phyloP scores from a whole-genome alignment of 2,113 vertebrate species.

The Rhynchomys soricoides region DNA sequence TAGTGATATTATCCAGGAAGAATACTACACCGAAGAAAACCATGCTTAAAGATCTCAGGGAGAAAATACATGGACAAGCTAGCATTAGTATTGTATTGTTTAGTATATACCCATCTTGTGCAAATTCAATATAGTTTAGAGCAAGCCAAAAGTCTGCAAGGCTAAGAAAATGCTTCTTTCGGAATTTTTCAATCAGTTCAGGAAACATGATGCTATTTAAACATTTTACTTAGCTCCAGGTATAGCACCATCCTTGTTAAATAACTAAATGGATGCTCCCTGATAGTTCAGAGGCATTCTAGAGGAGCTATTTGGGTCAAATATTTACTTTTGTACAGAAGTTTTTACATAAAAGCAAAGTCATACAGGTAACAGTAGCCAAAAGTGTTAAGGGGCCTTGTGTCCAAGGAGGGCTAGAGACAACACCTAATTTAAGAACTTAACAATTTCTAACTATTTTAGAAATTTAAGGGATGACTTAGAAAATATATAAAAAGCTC shows the following conservation, averaged over 20 bases:
- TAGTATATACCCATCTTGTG: neutral
- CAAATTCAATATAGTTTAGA: neutral
- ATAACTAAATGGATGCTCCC: neutral
- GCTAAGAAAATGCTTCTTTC: neutral
- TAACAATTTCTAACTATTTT: conserved; percentile 20
- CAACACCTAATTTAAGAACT: neutral
- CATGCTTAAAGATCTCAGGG: neutral
- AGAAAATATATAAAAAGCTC: conserved; percentile 17
- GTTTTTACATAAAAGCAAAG: neutral
- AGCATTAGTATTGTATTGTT: neutral
- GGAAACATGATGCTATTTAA: conserved; percentile 10
- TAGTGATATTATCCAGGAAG: neutral
- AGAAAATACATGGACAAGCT: neutral
- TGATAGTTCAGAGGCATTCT: neutral
- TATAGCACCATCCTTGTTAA: neutral
- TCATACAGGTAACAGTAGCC: neutral
- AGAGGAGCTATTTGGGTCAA: neutral
- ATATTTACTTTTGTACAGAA: neutral
- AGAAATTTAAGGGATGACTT: neutral
- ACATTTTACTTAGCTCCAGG: neutral
- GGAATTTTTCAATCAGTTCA: neutral
- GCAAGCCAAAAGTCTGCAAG: neutral
- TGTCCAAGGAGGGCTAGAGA: neutral
- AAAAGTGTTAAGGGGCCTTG: neutral
- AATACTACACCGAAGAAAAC: neutral